These are phyloP conservation scores for Pyrocoelia pectoralis DNA, from an alignment of 2,888 invertebrate genomes.

Conservation along the genomic window DNA sequence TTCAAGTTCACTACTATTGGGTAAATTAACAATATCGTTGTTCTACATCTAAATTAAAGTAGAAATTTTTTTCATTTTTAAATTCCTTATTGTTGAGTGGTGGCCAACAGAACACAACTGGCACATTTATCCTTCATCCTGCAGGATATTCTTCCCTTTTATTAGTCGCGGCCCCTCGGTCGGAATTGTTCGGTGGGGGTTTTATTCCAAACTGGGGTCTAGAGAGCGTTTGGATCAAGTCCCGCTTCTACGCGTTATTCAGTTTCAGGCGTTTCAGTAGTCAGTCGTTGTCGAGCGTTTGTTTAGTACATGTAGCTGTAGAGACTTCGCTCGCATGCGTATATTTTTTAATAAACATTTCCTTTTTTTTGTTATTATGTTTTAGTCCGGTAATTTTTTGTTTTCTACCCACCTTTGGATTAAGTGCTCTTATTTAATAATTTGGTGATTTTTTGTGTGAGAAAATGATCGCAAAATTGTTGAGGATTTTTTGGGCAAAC, in stretches of 20 bases:
- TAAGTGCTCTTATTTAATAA: conserved; percentile 12
- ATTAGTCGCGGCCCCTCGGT: conserved; percentile 29
- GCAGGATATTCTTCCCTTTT: conserved; percentile 32
- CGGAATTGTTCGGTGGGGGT: conserved; percentile 33
- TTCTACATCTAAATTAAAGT: conserved; percentile 1
- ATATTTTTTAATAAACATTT: conserved; percentile 19
- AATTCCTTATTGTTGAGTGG: conserved; percentile 28
- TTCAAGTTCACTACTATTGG: neutral
- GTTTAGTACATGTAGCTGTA: conserved; percentile 44
- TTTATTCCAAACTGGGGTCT: conserved; percentile 24
- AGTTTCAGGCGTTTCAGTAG: conserved; percentile 9
- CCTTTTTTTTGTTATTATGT: conserved; percentile 29
- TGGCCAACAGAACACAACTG: conserved; percentile 27
- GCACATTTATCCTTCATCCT: conserved; percentile 34
- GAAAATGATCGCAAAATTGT: neutral
- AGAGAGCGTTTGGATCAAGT: conserved; percentile 25
- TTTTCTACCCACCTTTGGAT: conserved; percentile 22
- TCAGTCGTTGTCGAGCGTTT: conserved; percentile 39
- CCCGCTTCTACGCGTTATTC: conserved; percentile 21
- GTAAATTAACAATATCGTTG: neutral
- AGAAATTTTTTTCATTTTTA: conserved; percentile 19
- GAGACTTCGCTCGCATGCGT: conserved; percentile 39
- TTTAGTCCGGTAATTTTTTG: conserved; percentile 28
- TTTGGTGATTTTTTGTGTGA: conserved; percentile 4
- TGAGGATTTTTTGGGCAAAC: conserved; percentile 2